Conservation (phyloP, 2,797 vertebrate species). For the Lindbergichthys nudifrons region DNA sequence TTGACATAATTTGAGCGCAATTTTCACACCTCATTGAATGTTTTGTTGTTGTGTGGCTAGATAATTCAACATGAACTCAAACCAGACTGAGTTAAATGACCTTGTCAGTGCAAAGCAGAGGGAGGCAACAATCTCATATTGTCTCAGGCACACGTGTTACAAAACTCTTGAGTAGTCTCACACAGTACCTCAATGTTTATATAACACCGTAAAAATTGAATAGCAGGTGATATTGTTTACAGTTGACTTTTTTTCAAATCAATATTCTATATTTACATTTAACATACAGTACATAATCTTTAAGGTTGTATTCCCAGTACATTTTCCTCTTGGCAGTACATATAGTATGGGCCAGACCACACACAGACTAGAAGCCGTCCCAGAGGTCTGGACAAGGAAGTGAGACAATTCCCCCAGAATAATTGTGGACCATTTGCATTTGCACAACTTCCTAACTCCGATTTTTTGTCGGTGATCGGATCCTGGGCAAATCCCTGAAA, state of each 20-base stretch:
- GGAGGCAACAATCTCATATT: conserved; percentile 4
- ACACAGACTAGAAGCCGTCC: conserved; percentile 58
- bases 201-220: neutral
- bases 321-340: conserved; percentile 10
- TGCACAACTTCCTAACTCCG: conserved; percentile 79
- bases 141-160: conserved; percentile 15
- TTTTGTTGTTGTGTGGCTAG: conserved; percentile 24
- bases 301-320: neutral
- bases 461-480: conserved; percentile 45
- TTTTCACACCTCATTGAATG: conserved; percentile 55
- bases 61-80: conserved; percentile 52
- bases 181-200: neutral
- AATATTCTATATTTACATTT: neutral
- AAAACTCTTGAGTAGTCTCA: neutral
- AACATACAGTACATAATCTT: neutral
- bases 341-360: conserved; percentile 70
- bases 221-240: neutral
- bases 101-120: conserved; percentile 24
- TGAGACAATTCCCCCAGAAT: conserved; percentile 67
- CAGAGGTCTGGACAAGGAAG: conserved; percentile 72
- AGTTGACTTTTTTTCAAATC: neutral
- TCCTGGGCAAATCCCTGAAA: conserved; percentile 27
- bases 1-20: conserved; percentile 50
- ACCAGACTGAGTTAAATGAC: conserved; percentile 41
- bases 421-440: conserved; percentile 80